These are phyloP conservation scores for Trichomycterus rosablanca DNA, from an alignment of 2,113 vertebrate species.

Conservation along the genomic window DNA sequence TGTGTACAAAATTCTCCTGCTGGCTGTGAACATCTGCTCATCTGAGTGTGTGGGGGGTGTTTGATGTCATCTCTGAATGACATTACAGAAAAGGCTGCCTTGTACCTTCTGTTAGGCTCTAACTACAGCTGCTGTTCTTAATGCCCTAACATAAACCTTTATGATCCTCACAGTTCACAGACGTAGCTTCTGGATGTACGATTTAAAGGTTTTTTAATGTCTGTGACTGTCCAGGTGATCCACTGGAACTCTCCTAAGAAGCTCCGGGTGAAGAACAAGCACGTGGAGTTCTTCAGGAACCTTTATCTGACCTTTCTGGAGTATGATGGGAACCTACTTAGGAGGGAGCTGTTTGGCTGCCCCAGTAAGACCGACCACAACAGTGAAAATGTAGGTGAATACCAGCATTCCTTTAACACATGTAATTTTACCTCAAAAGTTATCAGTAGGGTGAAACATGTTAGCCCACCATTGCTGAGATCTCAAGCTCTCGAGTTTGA, in stretches of 20 bases:
- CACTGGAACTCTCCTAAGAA: conserved; percentile 99
- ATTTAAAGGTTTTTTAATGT: not conserved
- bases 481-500: no score
- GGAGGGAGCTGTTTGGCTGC: conserved; percentile 92
- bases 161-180: no score
- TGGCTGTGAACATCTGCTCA: conserved; percentile 25
- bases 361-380: conserved; percentile 89
- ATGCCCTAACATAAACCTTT: no score
- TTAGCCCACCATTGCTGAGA: no score
- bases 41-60: not conserved
- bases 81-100: no score
- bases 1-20: no score
- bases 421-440: no score
- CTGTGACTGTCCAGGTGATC: conserved; percentile 79
- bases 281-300: conserved; percentile 96
- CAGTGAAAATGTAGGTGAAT: conserved; percentile 91
- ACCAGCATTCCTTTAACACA: no score
- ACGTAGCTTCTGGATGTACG: no score
- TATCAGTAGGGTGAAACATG: no score
- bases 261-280: conserved; percentile 95
- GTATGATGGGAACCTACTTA: conserved; percentile 91
- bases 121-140: no score
- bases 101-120: no score
- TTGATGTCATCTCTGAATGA: not conserved
- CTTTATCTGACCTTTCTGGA: conserved; percentile 97